These are phyloP conservation scores for Gymnoscopelus microlampas DNA, from an alignment of 2,797 vertebrate genomes.

Conservation along the genomic window DNA sequence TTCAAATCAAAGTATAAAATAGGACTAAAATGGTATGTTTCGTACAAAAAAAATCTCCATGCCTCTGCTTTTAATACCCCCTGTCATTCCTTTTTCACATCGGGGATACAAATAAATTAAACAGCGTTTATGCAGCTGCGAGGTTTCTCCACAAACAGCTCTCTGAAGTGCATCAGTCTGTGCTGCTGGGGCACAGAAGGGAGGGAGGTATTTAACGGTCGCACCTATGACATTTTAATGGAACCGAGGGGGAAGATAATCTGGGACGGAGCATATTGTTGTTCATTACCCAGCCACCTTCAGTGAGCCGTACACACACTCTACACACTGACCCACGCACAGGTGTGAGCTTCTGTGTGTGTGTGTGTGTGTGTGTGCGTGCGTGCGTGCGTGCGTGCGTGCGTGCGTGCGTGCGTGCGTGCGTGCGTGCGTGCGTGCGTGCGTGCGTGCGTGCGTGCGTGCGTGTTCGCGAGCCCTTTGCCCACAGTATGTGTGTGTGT, in stretches of 20 bases:
- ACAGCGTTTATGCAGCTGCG: too few species aligned
- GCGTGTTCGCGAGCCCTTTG: conserved; percentile 16
- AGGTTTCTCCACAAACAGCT: too few species aligned
- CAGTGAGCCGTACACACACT: conserved; percentile 26
- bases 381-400: not conserved
- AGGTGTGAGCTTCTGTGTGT: not conserved
- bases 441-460: not conserved
- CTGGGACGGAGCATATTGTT: conserved; percentile 62
- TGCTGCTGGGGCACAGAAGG: too few species aligned
- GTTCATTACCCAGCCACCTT: conserved; percentile 60
- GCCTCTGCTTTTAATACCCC: too few species aligned
- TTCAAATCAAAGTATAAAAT: too few species aligned
- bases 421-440: not conserved
- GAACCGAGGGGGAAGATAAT: conserved; percentile 60
- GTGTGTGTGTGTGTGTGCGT: not conserved
- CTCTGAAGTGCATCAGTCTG: not conserved
- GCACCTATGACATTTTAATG: conserved; percentile 73
- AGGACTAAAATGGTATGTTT: too few species aligned
- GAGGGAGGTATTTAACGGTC: conserved; percentile 53
- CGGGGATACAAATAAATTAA: too few species aligned
- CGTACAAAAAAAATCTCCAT: too few species aligned
- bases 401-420: not conserved
- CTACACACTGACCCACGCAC: conserved; percentile 1
- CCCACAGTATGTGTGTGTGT: conserved; percentile 13
- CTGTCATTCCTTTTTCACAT: too few species aligned